Base-by-base conservation (phyloP, 2,113 vertebrate genomes). In the Collichthys lucidus region DNA sequence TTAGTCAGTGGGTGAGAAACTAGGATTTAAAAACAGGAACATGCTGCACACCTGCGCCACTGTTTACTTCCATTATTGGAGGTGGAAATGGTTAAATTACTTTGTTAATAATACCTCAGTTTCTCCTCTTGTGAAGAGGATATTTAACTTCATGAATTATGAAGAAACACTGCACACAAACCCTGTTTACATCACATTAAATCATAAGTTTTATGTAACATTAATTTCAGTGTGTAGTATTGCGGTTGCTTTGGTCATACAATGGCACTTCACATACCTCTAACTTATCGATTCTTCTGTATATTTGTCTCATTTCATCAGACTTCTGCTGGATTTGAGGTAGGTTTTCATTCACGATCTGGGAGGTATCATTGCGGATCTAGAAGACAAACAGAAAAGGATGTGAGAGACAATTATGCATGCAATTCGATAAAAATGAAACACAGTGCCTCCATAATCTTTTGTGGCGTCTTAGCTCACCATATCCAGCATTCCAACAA, bases 401-500 rank as follows among this genome's bases (percentile, higher is more conserved):
- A 64, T 11, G 22, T 5, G 4, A 56, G 9, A 55, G 1, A 55
- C 10, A 60, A 44, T 31, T 16, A 47, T 11, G 9, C 2, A 55
- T 42, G 0, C 19, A 50, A 69, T 47, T 69, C 1, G 11, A 17
- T 42, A 40, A 66, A 40, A 29, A 64, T 55, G 1, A 47, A 7
- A 49, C 4, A 1, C 5, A 59, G 6, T 12, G 26, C 4, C 57
- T 22, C 17, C 1, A 57, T 40, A 14, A 9, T 7, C 1, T 26
- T 24, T 53, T 4, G 42, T 3, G 0, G 26, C 61, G 53, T 44
- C 10, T 31, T 17, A 66, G 1, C 92, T 2, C 90, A 99, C 96
- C 97, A 99, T 97, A 85, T 99, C 97, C 78, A 99, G 92, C 97
- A 99, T 97, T 64, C 97, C 98, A 76, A 97, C 97, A 91, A 99